phyloP scores from a whole-genome alignment of 2,113 vertebrate species.

The Conger conger region DNA sequence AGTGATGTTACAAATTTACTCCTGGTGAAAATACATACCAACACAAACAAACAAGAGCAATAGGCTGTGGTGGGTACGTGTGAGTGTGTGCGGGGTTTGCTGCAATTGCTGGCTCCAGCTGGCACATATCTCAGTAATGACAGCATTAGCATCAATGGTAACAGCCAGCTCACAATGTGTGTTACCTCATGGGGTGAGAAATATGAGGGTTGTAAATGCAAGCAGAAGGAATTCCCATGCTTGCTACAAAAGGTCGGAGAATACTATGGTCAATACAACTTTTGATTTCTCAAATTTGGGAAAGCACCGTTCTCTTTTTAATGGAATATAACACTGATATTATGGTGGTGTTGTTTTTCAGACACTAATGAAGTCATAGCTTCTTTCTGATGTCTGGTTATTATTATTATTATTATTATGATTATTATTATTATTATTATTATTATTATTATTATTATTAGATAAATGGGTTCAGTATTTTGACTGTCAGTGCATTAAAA shows the following conservation, averaged over 20 bases:
- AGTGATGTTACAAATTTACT: slow-evolving; percentile 1
- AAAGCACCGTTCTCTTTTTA: not conserved
- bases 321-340: not conserved
- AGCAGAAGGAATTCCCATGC: slow-evolving; percentile 1
- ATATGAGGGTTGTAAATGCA: not conserved
- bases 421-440: no score
- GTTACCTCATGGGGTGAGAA: not conserved
- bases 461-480: no score
- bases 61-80: not conserved
- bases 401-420: no score
- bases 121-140: not conserved
- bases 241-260: not conserved
- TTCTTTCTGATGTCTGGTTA: not conserved
- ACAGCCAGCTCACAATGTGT: not conserved
- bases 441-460: no score
- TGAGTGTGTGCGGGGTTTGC: not conserved
- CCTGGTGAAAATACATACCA: not conserved
- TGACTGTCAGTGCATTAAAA: no score
- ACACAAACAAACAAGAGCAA: slow-evolving; percentile 12
- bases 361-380: not conserved
- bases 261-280: not conserved
- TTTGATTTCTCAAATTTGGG: not conserved
- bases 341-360: not conserved
- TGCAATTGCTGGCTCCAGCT: slow-evolving; percentile 1
- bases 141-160: slow-evolving; percentile 2